phyloP scores from a whole-genome alignment of 2,797 vertebrate species.

The Rousettus madagascariensis region DNA sequence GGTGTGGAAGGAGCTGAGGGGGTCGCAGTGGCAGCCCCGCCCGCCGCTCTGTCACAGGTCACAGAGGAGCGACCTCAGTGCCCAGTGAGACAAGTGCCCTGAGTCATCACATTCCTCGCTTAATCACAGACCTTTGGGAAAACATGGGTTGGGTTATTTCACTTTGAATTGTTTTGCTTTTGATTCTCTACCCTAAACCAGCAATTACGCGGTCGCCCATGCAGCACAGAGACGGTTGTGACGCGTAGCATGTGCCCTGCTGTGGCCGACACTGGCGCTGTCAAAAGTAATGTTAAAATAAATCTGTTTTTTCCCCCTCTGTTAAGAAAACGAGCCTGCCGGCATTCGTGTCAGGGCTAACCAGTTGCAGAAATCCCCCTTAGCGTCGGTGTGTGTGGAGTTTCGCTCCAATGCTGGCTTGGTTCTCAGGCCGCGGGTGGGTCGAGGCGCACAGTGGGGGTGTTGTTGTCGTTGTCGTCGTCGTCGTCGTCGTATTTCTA shows the following conservation, averaged over 20 bases:
- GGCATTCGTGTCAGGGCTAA: background rate
- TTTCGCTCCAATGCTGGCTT: background rate
- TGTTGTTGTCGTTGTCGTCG: background rate
- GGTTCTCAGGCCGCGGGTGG: background rate
- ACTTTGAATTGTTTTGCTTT: constrained; percentile 21
- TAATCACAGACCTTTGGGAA: constrained; percentile 5
- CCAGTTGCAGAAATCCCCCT: background rate
- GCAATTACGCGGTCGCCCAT: background rate
- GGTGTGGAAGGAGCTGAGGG: background rate
- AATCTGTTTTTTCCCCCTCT: background rate
- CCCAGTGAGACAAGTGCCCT: background rate
- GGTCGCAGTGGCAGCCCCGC: background rate
- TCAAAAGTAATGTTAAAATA: background rate
- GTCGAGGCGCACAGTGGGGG: background rate
- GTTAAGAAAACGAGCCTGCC: background rate
- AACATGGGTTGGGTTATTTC: background rate
- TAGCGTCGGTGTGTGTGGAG: background rate
- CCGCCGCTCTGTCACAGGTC: background rate
- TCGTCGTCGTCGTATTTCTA: background rate
- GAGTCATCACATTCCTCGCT: constrained; percentile 52
- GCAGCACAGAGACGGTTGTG: background rate
- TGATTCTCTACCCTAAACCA: background rate
- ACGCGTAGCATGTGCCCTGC: background rate
- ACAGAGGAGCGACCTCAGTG: background rate
- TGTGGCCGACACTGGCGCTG: no score